Conservation (phyloP, 2,797 vertebrate genomes). For the Melanotaenia maccullochi region DNA sequence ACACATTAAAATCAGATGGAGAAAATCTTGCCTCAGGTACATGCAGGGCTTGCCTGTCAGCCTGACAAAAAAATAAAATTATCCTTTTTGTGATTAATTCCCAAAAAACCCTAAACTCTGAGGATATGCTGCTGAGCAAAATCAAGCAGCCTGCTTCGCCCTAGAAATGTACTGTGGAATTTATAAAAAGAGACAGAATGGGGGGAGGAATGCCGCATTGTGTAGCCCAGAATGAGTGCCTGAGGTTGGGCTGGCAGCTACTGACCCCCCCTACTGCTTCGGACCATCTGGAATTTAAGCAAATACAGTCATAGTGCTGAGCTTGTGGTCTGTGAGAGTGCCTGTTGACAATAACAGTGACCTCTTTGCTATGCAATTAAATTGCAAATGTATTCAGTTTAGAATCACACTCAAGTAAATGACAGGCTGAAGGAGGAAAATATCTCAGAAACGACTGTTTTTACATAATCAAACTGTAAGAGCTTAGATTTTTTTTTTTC, state of each 20-base stretch:
- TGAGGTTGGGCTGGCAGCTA: slow-evolving; percentile 60
- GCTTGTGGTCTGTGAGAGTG: slow-evolving; percentile 40
- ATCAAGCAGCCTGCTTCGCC: slow-evolving; percentile 23
- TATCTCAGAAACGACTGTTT: slow-evolving; percentile 12
- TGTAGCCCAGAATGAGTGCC: slow-evolving; percentile 42
- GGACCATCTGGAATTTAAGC: slow-evolving; percentile 70
- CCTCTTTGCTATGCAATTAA: slow-evolving; percentile 54
- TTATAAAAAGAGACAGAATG: slow-evolving; percentile 56
- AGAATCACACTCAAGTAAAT: slow-evolving; percentile 18
- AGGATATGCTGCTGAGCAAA: slow-evolving; percentile 21
- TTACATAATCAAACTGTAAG: background rate
- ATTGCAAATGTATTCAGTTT: slow-evolving; percentile 33
- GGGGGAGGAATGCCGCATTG: slow-evolving; percentile 24
- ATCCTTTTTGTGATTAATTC: slow-evolving; percentile 26
- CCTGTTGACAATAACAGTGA: slow-evolving; percentile 58
- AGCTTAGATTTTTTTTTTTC: background rate
- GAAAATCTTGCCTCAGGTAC: background rate
- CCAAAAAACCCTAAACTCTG: slow-evolving; percentile 5
- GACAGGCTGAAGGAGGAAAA: slow-evolving; percentile 10
- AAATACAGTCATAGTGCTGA: slow-evolving; percentile 62
- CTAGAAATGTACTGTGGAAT: slow-evolving; percentile 50
- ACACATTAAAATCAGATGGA: slow-evolving; percentile 10
- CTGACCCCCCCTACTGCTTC: slow-evolving; percentile 50
- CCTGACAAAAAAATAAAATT: slow-evolving; percentile 28
- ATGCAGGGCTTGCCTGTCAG: background rate